Evolutionary conservation across 2,113 vertebrate species (phyloP).

Genomic region (Erythrolamprus reginae): DNA sequence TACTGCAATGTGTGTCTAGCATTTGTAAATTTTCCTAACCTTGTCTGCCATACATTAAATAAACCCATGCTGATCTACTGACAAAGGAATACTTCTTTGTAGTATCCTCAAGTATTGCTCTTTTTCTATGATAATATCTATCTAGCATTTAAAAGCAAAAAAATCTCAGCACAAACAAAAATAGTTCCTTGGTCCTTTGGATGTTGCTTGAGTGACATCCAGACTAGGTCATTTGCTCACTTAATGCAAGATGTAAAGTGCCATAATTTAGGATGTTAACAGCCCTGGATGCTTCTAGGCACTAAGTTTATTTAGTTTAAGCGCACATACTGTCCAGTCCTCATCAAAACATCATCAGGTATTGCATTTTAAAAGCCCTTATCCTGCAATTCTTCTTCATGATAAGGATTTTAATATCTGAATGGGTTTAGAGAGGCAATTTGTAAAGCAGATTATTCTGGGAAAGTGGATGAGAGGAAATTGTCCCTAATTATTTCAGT

Average conservation of each 20-base stretch:
- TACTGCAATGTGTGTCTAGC: background rate
- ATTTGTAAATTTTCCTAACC: background rate
- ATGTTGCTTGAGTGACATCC: background rate
- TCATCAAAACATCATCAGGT: slow-evolving; percentile 63
- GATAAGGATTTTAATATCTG: slow-evolving; percentile 61
- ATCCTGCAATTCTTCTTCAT: slow-evolving; percentile 54
- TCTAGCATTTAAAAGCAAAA: background rate
- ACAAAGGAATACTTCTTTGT: background rate
- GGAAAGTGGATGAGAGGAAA: slow-evolving; percentile 61
- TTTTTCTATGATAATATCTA: background rate
- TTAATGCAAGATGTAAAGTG: slow-evolving; percentile 36
- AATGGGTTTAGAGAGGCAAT: slow-evolving; percentile 63
- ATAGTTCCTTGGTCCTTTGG: background rate
- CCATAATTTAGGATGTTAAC: slow-evolving; percentile 11
- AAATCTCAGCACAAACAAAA: background rate
- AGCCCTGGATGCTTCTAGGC: slow-evolving; percentile 4
- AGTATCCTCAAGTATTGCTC: background rate
- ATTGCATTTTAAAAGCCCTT: slow-evolving; percentile 61
- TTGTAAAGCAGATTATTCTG: slow-evolving; percentile 69
- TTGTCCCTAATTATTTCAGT: slow-evolving; percentile 72
- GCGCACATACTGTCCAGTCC: slow-evolving; percentile 20
- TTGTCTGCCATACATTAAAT: background rate
- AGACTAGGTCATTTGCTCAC: slow-evolving; percentile 9
- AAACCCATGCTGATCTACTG: background rate
- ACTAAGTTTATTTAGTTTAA: slow-evolving; percentile 59